phyloP scores from a whole-genome alignment of 2,113 vertebrate species.

The Dermatemys mawii region DNA sequence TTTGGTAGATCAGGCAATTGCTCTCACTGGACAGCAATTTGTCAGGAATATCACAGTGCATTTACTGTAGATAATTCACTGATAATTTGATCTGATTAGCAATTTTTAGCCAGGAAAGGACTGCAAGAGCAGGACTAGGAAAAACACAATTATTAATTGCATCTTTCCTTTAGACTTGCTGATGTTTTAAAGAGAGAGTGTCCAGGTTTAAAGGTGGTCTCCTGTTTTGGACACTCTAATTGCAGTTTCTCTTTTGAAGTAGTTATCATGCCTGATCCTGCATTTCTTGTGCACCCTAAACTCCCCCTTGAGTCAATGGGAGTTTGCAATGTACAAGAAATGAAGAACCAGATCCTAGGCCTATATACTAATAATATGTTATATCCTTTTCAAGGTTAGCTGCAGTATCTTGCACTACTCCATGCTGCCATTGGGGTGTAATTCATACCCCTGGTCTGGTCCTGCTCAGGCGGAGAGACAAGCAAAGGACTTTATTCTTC shows the following conservation, averaged over 20 bases:
- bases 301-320: rapidly evolving
- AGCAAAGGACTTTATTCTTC: too few species aligned
- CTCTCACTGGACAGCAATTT: neutral
- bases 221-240: neutral
- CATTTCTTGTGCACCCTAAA: neutral
- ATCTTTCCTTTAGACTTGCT: neutral
- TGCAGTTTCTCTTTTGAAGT: neutral
- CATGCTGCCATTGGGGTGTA: too few species aligned
- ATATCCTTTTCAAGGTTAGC: too few species aligned
- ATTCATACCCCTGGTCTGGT: too few species aligned
- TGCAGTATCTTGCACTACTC: too few species aligned
- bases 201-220: neutral
- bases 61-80: neutral
- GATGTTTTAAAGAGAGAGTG: neutral
- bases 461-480: too few species aligned
- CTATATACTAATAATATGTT: too few species aligned
- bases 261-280: neutral
- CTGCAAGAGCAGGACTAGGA: neutral
- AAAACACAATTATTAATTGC: neutral
- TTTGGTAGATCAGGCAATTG: neutral
- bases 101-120: neutral
- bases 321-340: neutral
- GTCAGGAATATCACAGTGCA: neutral
- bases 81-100: neutral
- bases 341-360: neutral